phyloP scores from a whole-genome alignment of 2,113 vertebrate genomes.

The Leptocoma aspasia region DNA sequence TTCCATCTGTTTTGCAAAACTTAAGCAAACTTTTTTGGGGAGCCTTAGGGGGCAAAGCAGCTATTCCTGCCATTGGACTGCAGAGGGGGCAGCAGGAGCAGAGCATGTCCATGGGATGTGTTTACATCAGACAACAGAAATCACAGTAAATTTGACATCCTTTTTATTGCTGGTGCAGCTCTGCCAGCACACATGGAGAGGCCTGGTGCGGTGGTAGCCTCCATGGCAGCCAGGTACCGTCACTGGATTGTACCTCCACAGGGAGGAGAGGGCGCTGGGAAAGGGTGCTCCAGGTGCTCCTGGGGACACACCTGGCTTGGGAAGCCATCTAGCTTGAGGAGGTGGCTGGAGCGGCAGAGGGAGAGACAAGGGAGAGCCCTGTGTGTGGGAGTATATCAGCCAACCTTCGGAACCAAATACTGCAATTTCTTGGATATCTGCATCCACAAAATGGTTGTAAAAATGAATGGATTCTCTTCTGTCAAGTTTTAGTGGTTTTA shows the following conservation, averaged over 20 bases:
- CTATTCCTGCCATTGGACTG: background rate
- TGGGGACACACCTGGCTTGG: background rate
- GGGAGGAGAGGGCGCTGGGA: background rate
- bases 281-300: background rate
- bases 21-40: background rate
- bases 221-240: background rate
- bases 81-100: background rate
- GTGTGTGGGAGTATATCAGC: background rate
- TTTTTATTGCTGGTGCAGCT: background rate
- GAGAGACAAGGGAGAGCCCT: background rate
- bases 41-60: background rate
- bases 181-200: background rate
- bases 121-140: background rate
- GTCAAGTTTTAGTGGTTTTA: background rate
- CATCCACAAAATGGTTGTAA: background rate
- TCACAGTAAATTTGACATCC: background rate
- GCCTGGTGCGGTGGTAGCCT: background rate
- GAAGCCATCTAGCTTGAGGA: background rate
- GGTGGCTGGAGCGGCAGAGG: background rate
- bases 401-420: background rate
- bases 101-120: background rate
- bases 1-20: background rate
- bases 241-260: fast-evolving
- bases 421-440: background rate
- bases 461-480: background rate